Evolutionary conservation across 2,113 vertebrate species (phyloP), one percentile per base, ranked within the genome.

Genomic region (Elachura formosa): DNA sequence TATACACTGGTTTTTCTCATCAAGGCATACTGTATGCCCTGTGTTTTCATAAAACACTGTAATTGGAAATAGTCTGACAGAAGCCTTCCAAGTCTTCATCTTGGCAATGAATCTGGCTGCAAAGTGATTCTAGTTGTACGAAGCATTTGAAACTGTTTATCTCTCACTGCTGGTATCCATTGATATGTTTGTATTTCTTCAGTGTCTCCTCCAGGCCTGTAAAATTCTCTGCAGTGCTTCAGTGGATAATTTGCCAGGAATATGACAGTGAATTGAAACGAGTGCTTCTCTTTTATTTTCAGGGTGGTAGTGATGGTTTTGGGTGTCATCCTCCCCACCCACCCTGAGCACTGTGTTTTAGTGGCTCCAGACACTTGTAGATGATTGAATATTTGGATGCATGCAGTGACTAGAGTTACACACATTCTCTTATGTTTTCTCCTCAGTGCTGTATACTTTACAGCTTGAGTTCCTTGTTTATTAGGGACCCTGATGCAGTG

Each of bases 141-240:
- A 86, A 94, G 91, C 88, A 78, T 97, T 97, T 96, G 95, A 96
- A 97, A 96, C 84, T 97, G 96, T 97, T 97, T 97, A 94, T 97
- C 95, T 97, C 96, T 95, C 69, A 14, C 71, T 88, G 91, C 86
- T 96, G 88, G 93, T 93, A 94, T 77, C 81, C 95, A 81, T 49
- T 95, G 97, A 95, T 96, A 96, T 97, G 97, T 98, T 97, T 97
- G 94, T 97, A 52, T 96, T 97, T 96, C 84, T 62, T 90, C 93
- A 68, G 81, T 80, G 88, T 87, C 96, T 97, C 95, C 84, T 71
- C 80, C 81, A 94, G 52, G 58, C 89, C 89, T 95, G 49, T 97
- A 97, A 98, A 98, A 97, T 90, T 84, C 92, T 91, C 24, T 45
- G 58, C 82, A 84, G 29, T 84, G 36, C 68, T 87, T 59, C 67